Base-by-base conservation (phyloP, 92 coral and sea anemone species). In the Porites rus region DNA sequence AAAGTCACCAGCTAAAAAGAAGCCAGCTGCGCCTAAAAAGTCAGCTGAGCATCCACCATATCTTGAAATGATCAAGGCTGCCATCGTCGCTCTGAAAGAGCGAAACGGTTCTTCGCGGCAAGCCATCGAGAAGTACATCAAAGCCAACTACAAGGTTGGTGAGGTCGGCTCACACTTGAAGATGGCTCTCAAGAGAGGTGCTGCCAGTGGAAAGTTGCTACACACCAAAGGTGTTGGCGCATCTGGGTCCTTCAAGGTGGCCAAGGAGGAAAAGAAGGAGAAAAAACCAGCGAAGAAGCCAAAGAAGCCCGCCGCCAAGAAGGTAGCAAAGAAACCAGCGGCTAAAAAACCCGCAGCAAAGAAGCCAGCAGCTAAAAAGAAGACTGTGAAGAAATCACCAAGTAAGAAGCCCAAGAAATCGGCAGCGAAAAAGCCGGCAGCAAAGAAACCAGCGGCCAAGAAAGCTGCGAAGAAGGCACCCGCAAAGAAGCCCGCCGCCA, bases 91-190 rank as follows among this genome's bases (percentile, higher is more conserved):
- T 14, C 18, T 83, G 89, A 89, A 88, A 68, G 89, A 76, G 68
- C 94, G 94, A 74, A 72, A 8, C 12, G 94, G 94, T 78, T 91
- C 94, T 65, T 93, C 96, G 78, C 96, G 96, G 87, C 94, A 93
- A 91, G 96, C 96, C 88, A 93, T 93, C 94, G 92, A 86, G 73
- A 93, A 93, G 88, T 93, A 93, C 94, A 93, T 93, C 94, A 88
- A 79, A 65, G 92, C 86, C 86, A 93, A 93, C 92, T 93, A 93
- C 92, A 91, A 88, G 70, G 94, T 93, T 61, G 94, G 90, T 11
- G 86, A 82, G 50, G 86, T 72, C 1, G 79, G 82, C 28, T 20
- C 92, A 6, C 88, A 88, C 74, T 28, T 88, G 59, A 88, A 88
- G 71, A 50, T 53, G 77, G 92, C 92, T 56, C 65, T 88, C 51